These are phyloP conservation scores for Trachelus iudaicus DNA, from an alignment of 2,888 invertebrate species.

Conservation along the genomic window DNA sequence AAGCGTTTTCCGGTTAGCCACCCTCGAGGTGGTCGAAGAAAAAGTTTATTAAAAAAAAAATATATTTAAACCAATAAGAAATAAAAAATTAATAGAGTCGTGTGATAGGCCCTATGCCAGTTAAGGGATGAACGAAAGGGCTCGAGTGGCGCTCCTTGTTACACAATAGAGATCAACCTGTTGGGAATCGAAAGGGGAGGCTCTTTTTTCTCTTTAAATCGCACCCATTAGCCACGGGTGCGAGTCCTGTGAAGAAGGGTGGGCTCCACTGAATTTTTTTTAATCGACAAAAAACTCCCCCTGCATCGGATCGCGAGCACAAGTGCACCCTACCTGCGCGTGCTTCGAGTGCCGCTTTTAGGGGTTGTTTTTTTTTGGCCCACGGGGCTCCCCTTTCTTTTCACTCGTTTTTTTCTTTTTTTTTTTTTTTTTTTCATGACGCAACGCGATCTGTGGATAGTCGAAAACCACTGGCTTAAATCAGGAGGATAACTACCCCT, in stretches of 20 bases:
- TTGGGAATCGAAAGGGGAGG: slow-evolving; percentile 31
- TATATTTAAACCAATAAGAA: not conserved
- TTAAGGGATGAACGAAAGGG: not conserved
- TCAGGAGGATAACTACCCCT: not conserved
- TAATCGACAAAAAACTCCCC: slow-evolving; percentile 22
- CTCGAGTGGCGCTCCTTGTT: slow-evolving; percentile 13
- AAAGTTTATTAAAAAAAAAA: not conserved
- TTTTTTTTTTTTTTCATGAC: not conserved
- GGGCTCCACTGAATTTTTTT: slow-evolving; percentile 21
- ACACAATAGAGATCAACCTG: slow-evolving; percentile 37
- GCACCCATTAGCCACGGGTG: slow-evolving; percentile 28
- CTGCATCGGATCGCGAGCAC: slow-evolving; percentile 20
- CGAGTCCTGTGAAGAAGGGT: not conserved
- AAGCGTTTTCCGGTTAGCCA: not conserved
- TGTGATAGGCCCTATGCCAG: not conserved
- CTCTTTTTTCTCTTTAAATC: slow-evolving; percentile 44
- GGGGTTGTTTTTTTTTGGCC: slow-evolving; percentile 4
- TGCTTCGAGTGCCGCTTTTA: not conserved
- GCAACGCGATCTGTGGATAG: not conserved
- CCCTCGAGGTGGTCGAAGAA: no score
- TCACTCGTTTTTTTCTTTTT: not conserved
- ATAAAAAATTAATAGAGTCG: not conserved
- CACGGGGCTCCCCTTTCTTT: not conserved
- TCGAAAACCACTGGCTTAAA: not conserved
- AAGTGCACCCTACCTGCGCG: slow-evolving; percentile 33